Conservation (phyloP, 2,888 invertebrate species). For the Sinodicranocentrus sp. region DNA sequence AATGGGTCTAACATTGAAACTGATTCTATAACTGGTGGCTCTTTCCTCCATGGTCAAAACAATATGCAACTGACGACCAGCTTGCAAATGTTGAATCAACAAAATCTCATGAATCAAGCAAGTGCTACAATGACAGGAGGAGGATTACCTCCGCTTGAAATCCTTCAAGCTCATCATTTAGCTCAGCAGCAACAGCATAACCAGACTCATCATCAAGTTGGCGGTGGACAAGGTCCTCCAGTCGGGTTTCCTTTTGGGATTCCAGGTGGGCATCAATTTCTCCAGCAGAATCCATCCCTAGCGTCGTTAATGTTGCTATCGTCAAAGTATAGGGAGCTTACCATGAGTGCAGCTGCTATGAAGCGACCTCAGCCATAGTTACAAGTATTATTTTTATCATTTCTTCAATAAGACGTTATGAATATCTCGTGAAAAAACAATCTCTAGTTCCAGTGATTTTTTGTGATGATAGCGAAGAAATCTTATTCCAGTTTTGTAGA, state of each 20-base stretch:
- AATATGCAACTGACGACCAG: slow-evolving; percentile 35
- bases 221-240: slow-evolving; percentile 25
- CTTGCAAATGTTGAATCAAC: slow-evolving; percentile 46
- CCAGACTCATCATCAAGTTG: slow-evolving; percentile 9
- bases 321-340: slow-evolving; percentile 74
- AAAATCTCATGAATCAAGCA: slow-evolving; percentile 44
- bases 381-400: not conserved
- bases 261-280: slow-evolving; percentile 63
- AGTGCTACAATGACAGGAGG: not conserved
- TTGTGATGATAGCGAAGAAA: slow-evolving; percentile 29
- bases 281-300: slow-evolving; percentile 74
- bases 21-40: slow-evolving; percentile 18
- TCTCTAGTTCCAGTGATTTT: slow-evolving; percentile 44
- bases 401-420: not conserved
- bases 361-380: slow-evolving; percentile 58
- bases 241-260: slow-evolving; percentile 47
- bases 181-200: slow-evolving; percentile 47
- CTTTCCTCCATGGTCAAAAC: too few species aligned
- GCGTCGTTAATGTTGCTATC: slow-evolving; percentile 73
- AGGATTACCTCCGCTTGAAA: slow-evolving; percentile 60
- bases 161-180: slow-evolving; percentile 66
- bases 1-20: slow-evolving; percentile 8
- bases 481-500: too few species aligned
- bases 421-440: slow-evolving; percentile 13
- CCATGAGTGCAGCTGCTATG: slow-evolving; percentile 68